Base-by-base conservation (phyloP, 2,888 invertebrate species). In the Epirrita christyi region DNA sequence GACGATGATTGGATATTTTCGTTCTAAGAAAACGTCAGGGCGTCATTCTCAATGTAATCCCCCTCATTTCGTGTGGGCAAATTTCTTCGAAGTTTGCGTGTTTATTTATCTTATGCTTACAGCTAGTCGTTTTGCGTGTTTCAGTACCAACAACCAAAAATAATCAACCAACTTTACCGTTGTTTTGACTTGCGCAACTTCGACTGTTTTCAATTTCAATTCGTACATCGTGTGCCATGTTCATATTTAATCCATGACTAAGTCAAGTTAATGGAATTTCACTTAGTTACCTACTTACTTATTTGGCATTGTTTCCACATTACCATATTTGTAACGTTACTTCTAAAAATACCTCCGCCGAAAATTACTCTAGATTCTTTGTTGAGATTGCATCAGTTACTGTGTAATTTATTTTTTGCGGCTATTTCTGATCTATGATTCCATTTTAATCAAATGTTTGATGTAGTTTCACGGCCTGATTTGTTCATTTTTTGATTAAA, bases 61-160 rank as follows among this genome's bases (percentile, higher is more conserved):
- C n/a, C 55, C 70, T 67, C 61, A 71, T 77, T 83, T 82, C 78
- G 80, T 83, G 83, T 81, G 72, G 73, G 73, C 70, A 73, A 64
- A 71, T 82, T 88, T 87, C 87, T 83, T 80, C 81, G 85, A 86
- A 86, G 80, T 85, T 86, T 59, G 85, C 86, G 80, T 87, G 86
- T 84, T 82, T 81, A 76, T 84, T 82, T 81, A 76, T 85, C 80
- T 83, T 83, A 81, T n/a, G n/a, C n/a, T n/a, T 83, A 80, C 67
- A 71, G 79, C 75, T 76, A 83, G 76, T 78, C 74, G 81, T 83
- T 85, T 87, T 71, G 85, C 84, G 80, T 88, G 86, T 80, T 83
- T 72, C 73, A 66, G 75, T 80, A 79, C n/a, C n/a, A n/a, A n/a
- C 75, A 80, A 79, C 77, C 70, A 75, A 81, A 85, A 84, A 84